Evolutionary conservation across 1,140 invertebrate genomes (phyloP), one percentile per base, ranked within the genome.

Genomic region (Drosophila carrolli): DNA sequence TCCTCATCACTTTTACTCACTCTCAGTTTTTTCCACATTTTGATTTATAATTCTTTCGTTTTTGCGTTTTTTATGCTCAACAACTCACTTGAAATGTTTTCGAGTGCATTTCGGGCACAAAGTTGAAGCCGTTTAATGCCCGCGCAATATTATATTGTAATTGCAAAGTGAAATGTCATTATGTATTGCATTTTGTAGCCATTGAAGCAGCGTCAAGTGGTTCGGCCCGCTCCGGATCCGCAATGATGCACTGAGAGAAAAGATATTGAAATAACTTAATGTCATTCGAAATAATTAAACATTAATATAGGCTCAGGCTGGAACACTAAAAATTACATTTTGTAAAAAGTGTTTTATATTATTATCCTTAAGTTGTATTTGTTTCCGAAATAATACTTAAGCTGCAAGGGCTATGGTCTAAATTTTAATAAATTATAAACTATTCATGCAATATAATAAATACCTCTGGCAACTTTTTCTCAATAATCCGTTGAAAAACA

Each of bases 121-220:
- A 85, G 77, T 78, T 85, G 81, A 85, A 85, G 84, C 83, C 84
- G 83, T 88, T 88, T 88, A 88, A 88, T 78, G 81, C 68, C 81
- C 78, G 81, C 81, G 78, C 81, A 85, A 88, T 88, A 57, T 79
- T 78, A 74, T 76, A 89, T 89, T 88, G 83, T 88, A 80, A 85
- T 85, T 85, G 81, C 81, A 85, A 85, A 85, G 81, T 85, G 81
- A 83, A 88, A 88, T 88, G 84, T 88, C 84, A 88, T 88, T 88
- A 86, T 88, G 68, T 83, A 86, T 88, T 88, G 83, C 84, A 88
- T 88, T 79, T 88, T 88, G 83, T 88, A 83, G 80, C 83, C 79
- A 88, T 88, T 88, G 84, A 88, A 83, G 83, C 83, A 83, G 83
- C 84, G 84, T 88, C 84, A 89, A 86, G 83, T 88, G 83, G 63